Evolutionary conservation across 2,888 invertebrate genomes (phyloP).

Genomic region (Conistra vaccinii): DNA sequence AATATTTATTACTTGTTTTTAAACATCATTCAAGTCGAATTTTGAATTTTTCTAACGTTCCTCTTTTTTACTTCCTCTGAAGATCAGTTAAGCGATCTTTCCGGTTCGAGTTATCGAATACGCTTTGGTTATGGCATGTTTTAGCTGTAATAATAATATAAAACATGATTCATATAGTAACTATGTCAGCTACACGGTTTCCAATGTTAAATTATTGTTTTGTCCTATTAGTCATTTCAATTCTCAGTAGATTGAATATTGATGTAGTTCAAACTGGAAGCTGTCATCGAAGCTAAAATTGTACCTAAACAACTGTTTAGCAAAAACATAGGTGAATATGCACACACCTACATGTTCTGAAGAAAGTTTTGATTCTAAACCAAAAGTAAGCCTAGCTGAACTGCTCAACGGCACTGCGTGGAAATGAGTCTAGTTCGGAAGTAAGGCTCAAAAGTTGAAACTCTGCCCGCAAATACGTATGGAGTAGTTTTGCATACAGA

Average conservation of each 20-base stretch:
- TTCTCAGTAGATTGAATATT: slow-evolving; percentile 14
- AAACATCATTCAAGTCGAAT: slow-evolving; percentile 39
- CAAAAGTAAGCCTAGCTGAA: slow-evolving; percentile 28
- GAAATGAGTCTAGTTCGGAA: slow-evolving; percentile 50
- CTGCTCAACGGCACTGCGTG: not conserved
- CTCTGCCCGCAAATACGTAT: not conserved
- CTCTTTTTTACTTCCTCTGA: slow-evolving; percentile 20
- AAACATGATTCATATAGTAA: slow-evolving; percentile 33
- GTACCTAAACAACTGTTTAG: not conserved
- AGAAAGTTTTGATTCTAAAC: slow-evolving; percentile 39
- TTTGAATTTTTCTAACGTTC: slow-evolving; percentile 17
- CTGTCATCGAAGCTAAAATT: too few species aligned
- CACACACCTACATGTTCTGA: not conserved
- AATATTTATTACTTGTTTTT: slow-evolving; percentile 55
- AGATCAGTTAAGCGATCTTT: slow-evolving; percentile 29
- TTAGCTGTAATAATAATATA: slow-evolving; percentile 15
- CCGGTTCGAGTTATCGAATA: slow-evolving; percentile 19
- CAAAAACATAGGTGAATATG: slow-evolving; percentile 1
- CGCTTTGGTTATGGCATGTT: not conserved
- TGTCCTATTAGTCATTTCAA: slow-evolving; percentile 26
- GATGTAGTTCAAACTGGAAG: not conserved
- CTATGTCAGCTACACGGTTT: slow-evolving; percentile 19
- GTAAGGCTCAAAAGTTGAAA: slow-evolving; percentile 28
- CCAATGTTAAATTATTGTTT: slow-evolving; percentile 20
- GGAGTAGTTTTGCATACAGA: not conserved